Base-by-base conservation (phyloP, 2,113 vertebrate genomes). In the Cynopterus brachyotis region DNA sequence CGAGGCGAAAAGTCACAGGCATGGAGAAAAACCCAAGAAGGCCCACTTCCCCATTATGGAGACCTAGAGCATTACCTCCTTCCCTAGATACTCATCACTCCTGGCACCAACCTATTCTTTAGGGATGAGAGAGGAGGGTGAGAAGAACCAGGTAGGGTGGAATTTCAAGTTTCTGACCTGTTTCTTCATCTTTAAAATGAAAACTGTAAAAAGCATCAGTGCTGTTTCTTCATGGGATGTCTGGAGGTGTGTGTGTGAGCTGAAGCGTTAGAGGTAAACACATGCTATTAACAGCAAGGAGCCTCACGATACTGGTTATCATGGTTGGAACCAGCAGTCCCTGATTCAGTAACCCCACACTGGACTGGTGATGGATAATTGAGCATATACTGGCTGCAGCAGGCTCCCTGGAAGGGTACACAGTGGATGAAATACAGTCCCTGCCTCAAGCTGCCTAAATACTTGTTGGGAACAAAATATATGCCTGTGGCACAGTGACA, bases 31-130 rank as follows among this genome's bases (percentile, higher is more conserved):
- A 24, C 8, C 0, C 7, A 3, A n/a, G 55, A 80, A n/a, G 75
- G 13, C 47, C 19, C 4, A 8, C 1, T 9, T 64, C 6, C 12
- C 50, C 47, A 24, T 3, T 6, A 1, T 0, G 0, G 1, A 35
- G 66, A 45, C 53, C 35, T 30, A 42, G 60, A 16, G 28, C 0
- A 0, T 26, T 9, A 30, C 37, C 67, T 73, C 62, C 59, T 50
- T 66, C 57, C 62, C 88, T 26, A 26, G n/a, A 28, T 6, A 72
- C 55, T 35, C 9, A 10, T 17, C 24, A 20, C 17, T 13, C 35
- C 26, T 17, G 26, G 9, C 37, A 4, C 32, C 42, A 13, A n/a
- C 35, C 67, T 73, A 1, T 10, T 88, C 30, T 69, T 82, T 35
- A 50, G 50, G 64, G 78, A 16, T 22, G 24, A 55, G 40, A 62